A percentile compares a stretch with the other conserved stretches of the same genome.
Conservation (phyloP, 2,888 invertebrate genomes). For the Zonitis immaculata region DNA sequence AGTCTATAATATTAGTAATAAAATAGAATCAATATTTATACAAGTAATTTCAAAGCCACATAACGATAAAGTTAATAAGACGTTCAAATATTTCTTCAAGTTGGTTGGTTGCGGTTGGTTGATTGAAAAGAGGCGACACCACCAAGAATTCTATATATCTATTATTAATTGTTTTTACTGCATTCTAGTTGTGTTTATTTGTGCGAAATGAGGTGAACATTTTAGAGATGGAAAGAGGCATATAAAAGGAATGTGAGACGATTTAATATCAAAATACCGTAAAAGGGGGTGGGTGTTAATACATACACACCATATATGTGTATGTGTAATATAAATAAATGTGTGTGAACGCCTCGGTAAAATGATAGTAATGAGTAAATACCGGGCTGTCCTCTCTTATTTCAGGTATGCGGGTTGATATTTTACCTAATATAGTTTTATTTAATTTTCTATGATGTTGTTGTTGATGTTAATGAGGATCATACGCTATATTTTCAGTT, state of each 20-base stretch:
- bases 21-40: conserved; percentile 26
- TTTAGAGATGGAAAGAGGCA: conserved; percentile 8
- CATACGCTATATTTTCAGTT: too few species aligned
- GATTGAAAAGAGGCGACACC: neutral
- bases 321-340: conserved; percentile 4
- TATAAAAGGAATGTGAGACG: conserved; percentile 31
- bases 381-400: conserved; percentile 32
- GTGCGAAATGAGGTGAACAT: conserved; percentile 18
- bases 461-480: neutral
- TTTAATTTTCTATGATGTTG: neutral
- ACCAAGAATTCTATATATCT: conserved; percentile 25
- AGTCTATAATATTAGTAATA: too few species aligned
- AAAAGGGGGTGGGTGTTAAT: conserved; percentile 3
- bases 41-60: conserved; percentile 20
- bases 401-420: conserved; percentile 31
- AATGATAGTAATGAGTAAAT: conserved; percentile 36
- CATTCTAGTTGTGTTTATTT: neutral
- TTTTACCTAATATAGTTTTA: conserved; percentile 12
- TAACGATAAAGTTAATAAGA: conserved; percentile 24
- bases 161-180: conserved; percentile 27
- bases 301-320: too few species aligned
- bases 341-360: conserved; percentile 27
- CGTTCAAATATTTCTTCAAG: conserved; percentile 20
- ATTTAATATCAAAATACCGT: conserved; percentile 32
- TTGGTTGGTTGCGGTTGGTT: too few species aligned